Conservation (phyloP, 1,140 invertebrate species). For the Drosophila equinoxialis region DNA sequence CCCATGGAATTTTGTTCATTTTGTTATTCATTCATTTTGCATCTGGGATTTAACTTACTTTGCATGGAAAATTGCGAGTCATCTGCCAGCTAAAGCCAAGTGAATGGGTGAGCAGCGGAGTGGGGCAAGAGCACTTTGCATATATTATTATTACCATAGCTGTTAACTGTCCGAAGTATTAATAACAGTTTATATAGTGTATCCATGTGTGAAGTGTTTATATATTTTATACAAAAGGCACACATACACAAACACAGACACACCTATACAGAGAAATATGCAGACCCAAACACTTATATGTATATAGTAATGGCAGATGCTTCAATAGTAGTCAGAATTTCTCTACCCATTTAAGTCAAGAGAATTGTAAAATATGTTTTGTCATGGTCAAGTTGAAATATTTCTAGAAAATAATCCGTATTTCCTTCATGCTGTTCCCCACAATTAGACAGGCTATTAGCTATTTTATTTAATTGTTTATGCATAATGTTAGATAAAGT, state of each 20-base stretch:
- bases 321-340: too few species aligned
- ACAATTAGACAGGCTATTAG: too few species aligned
- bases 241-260: neutral
- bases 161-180: constrained; percentile 9
- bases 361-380: too few species aligned
- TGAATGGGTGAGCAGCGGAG: neutral
- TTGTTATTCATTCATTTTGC: constrained; percentile 1
- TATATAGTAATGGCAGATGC: too few species aligned
- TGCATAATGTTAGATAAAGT: too few species aligned
- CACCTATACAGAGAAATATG: too few species aligned
- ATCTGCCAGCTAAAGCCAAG: neutral
- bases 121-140: neutral
- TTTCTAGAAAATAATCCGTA: too few species aligned
- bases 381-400: too few species aligned
- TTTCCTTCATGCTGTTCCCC: too few species aligned
- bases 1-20: neutral
- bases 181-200: constrained; percentile 13
- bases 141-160: constrained; percentile 12
- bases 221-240: constrained; percentile 4
- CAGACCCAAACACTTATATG: too few species aligned
- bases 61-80: constrained; percentile 3
- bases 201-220: constrained; percentile 11
- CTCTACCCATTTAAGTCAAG: too few species aligned
- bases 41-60: neutral
- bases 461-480: too few species aligned